Evolutionary conservation across 1,140 invertebrate species (phyloP).

Genomic region (Aphelenchoides fujianensis): DNA sequence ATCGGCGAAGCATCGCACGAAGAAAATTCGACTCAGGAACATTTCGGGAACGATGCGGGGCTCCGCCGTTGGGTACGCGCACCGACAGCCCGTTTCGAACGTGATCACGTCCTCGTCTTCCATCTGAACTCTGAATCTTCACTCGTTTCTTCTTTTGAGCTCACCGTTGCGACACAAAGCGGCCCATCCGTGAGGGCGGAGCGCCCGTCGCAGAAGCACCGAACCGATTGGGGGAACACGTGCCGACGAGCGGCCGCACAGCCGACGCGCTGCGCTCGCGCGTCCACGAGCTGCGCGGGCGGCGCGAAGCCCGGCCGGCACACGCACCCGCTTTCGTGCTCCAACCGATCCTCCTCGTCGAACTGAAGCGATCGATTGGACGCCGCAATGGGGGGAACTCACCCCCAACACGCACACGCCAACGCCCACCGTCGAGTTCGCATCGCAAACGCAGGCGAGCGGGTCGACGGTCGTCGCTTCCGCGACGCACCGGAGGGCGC

Average conservation of each 20-base stretch:
- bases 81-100: constrained; percentile 14
- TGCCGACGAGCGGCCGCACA: no score
- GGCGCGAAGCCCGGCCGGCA: not conserved
- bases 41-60: constrained; percentile 2
- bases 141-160: not conserved
- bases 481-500: no score
- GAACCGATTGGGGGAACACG: constrained; percentile 2
- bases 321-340: not conserved
- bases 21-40: constrained; percentile 11
- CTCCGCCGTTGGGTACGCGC: not conserved
- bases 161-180: constrained; percentile 8
- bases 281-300: no score
- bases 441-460: not conserved
- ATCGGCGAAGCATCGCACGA: constrained; percentile 2
- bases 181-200: not conserved
- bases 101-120: not conserved
- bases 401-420: not conserved
- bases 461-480: not conserved
- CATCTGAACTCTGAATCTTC: constrained; percentile 3
- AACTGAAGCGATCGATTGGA: no score
- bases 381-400: no score
- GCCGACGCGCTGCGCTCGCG: no score
- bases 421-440: not conserved
- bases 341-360: not conserved
- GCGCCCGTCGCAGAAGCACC: constrained; percentile 11